Evolutionary conservation across 92 coral and sea anemone genomes (phyloP).

Genomic region (Muricea muricata): DNA sequence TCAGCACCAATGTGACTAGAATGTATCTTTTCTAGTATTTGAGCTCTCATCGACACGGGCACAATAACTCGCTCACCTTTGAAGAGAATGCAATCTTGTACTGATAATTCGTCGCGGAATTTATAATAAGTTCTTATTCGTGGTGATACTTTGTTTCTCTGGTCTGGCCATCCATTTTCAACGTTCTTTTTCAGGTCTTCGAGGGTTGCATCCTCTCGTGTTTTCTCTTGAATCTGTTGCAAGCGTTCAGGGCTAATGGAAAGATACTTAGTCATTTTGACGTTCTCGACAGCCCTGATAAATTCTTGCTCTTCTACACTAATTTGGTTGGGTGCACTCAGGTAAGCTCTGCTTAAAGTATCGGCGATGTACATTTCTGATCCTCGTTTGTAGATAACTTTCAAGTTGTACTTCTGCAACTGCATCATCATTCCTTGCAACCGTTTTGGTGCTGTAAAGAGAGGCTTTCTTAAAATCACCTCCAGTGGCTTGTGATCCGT

Average conservation of each 20-base stretch:
- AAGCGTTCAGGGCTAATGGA: too few species aligned
- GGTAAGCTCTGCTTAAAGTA: conserved; percentile 15
- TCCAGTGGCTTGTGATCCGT: conserved; percentile 41
- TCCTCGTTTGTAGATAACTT: conserved; percentile 8
- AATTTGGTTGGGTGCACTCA: background rate
- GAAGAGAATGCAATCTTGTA: conserved; percentile 26
- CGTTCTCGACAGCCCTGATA: background rate
- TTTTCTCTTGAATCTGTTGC: conserved; percentile 39
- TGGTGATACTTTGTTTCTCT: conserved; percentile 19
- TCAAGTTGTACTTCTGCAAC: conserved; percentile 41
- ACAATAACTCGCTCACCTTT: background rate
- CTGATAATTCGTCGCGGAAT: conserved; percentile 45
- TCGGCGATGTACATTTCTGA: conserved; percentile 21
- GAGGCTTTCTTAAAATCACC: conserved; percentile 37
- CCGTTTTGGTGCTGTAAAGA: conserved; percentile 34
- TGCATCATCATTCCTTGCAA: conserved; percentile 48
- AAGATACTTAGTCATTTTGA: too few species aligned
- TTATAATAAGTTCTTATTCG: conserved; percentile 35
- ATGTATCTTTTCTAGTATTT: conserved; percentile 28
- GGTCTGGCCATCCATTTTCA: conserved; percentile 28
- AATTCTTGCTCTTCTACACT: conserved; percentile 1
- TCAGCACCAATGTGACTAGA: conserved; percentile 38
- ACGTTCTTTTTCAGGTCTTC: background rate
- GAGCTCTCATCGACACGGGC: background rate
- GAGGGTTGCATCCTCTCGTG: conserved; percentile 23